A percentile compares a stretch with the other conserved stretches of the same genome.
Conservation (phyloP, 2,113 vertebrate genomes). For the Protobothrops flavoviridis region DNA sequence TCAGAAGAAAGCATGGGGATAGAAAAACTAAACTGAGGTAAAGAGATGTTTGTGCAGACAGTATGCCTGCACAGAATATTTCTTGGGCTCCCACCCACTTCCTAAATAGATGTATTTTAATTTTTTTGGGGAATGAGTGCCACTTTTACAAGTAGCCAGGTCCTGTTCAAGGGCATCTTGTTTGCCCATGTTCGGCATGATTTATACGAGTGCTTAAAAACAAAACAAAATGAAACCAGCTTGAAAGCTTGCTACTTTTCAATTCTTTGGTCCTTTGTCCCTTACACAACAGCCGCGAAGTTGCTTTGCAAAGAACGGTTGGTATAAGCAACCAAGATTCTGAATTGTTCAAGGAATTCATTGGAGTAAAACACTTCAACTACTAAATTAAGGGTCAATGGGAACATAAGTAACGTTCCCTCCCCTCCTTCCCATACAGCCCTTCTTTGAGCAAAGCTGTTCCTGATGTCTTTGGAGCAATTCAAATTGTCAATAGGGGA, state of each 20-base stretch:
- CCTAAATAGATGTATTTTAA: background rate
- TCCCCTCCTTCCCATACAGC: background rate
- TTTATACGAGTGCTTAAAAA: conserved; percentile 25
- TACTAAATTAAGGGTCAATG: conserved; percentile 21
- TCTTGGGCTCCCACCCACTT: background rate
- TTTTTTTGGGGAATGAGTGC: background rate
- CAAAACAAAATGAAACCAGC: conserved; percentile 1
- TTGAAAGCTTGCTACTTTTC: conserved; percentile 15
- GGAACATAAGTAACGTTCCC: background rate
- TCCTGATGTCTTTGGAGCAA: background rate
- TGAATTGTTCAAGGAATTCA: conserved; percentile 7
- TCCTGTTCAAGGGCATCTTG: background rate
- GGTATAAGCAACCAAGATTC: background rate
- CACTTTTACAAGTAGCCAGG: conserved; percentile 9
- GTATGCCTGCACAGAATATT: background rate
- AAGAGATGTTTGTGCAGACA: background rate
- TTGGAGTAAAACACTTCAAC: conserved; percentile 12
- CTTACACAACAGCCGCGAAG: background rate
- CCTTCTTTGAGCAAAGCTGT: background rate
- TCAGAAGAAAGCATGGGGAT: background rate
- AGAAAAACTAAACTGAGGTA: background rate
- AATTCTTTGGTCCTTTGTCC: background rate
- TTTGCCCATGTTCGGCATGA: background rate
- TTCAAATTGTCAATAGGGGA: background rate
- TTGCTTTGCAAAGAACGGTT: conserved; percentile 23